phyloP scores from a whole-genome alignment of 2,113 vertebrate species.

The Emydocephalus ijimae region DNA sequence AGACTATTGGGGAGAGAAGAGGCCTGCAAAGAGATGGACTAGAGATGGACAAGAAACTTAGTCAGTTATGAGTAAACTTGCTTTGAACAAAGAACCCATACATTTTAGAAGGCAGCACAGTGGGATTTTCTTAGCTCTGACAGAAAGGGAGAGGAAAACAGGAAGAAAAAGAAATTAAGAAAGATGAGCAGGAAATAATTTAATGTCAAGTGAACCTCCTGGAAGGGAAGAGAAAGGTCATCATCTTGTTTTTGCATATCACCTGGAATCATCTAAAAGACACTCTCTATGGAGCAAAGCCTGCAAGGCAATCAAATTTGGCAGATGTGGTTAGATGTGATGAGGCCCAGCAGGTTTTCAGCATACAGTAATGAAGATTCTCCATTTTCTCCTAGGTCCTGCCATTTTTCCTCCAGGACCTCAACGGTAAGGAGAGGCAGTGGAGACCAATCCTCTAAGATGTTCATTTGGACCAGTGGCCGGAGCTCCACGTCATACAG shows the following conservation, averaged over 20 bases:
- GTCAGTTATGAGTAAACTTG: background rate
- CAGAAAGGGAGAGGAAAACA: background rate
- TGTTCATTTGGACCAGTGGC: constrained; percentile 91
- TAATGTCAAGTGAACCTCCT: constrained; percentile 18
- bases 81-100: background rate
- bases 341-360: constrained; percentile 15
- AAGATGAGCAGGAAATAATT: constrained; percentile 13
- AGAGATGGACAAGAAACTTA: background rate
- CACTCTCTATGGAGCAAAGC: background rate
- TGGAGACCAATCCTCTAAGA: constrained; percentile 75
- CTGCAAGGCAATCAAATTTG: background rate
- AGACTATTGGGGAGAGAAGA: constrained; percentile 13
- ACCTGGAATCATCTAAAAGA: background rate
- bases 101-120: background rate
- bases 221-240: constrained; percentile 5
- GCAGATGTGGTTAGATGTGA: background rate
- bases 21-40: constrained; percentile 26
- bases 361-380: constrained; percentile 50
- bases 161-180: background rate
- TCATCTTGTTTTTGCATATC: constrained; percentile 30
- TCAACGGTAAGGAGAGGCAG: constrained; percentile 67
- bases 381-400: constrained; percentile 77
- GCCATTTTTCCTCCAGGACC: constrained; percentile 66
- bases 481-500: constrained; percentile 76
- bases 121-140: background rate